These are phyloP conservation scores for Styela clava DNA, from an alignment of 23 tunicate genomes.

Conservation along the genomic window DNA sequence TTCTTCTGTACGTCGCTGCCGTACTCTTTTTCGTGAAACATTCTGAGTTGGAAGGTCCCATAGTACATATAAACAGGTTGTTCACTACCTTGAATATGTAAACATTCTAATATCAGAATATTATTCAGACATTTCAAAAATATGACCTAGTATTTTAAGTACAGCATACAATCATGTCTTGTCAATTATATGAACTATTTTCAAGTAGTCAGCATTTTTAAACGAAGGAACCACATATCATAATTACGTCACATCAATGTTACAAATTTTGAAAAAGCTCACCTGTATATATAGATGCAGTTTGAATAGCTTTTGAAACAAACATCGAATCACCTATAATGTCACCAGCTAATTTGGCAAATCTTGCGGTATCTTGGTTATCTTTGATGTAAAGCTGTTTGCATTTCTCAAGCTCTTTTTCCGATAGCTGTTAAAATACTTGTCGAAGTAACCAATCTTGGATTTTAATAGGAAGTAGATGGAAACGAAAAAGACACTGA, in stretches of 20 bases:
- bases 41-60: neutral
- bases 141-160: too few relatives aligned
- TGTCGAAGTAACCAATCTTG: too few relatives aligned
- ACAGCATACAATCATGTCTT: too few relatives aligned
- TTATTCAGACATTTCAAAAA: too few relatives aligned
- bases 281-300: neutral
- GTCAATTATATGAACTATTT: too few relatives aligned
- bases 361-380: constrained; percentile 14
- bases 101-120: too few relatives aligned
- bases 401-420: constrained; percentile 1
- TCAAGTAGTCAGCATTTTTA: too few relatives aligned
- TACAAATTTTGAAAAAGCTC: neutral
- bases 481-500: too few relatives aligned
- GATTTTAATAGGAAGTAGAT: too few relatives aligned
- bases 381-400: constrained; percentile 6
- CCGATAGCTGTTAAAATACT: constrained; percentile 18
- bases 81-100: neutral
- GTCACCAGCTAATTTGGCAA: constrained; percentile 25
- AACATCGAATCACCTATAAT: constrained; percentile 12
- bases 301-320: constrained; percentile 13
- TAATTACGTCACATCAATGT: too few relatives aligned
- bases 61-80: neutral
- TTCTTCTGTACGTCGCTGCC: constrained; percentile 12
- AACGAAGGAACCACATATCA: too few relatives aligned
- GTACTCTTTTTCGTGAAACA: constrained; percentile 16